Evolutionary conservation across 1,140 invertebrate genomes (phyloP), one percentile per base, ranked within the genome.

Genomic region (Pissodes strobi): DNA sequence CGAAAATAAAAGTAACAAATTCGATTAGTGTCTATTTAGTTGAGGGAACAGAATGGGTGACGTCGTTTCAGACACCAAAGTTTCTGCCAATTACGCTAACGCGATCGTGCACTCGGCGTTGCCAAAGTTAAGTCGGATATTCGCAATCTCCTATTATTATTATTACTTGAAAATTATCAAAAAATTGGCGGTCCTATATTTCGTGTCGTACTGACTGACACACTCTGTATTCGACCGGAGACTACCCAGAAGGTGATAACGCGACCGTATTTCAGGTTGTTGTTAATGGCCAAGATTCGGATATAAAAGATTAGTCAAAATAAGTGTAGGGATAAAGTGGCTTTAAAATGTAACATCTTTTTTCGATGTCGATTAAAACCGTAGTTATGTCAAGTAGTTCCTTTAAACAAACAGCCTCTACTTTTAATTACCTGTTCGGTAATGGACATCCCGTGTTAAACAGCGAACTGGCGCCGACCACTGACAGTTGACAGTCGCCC

Each of bases 371-470:
- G 73, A 74, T 74, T 76, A 76, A 76, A 76, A 76, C 74, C 73
- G 72, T 70, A 74, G 69, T 66, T 71, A 72, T 75, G 72, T 74
- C 69, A 53, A 72, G 67, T 71, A 73, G 70, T 73, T 72, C 65
- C 68, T 67, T 62, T 53, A 65, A 76, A 76, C 73, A 75, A 74
- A 76, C 69, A 73, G 75, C 67, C 72, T 68, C 58, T 68, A 71
- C 73, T 75, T 76, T 76, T 76, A 76, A 76, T 76, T 76, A 75
- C 75, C 75, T 74, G 71, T 71, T 64, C 65, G 67, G 75, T 76
- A 76, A 76, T 76, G 75, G 75, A 76, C 72, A 71, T 76, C 75
- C 72, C 75, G 69, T 76, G 75, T 76, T 69, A 52, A 72, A 76
- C 75, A 74, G 70, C 67, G 52, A 61, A 71, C 63, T 74, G 74